Percentiles rank a stretch among this genome's conserved stretches.
These are phyloP conservation scores for Anolis apletophallus DNA, from an alignment of 2,797 vertebrate species.

Conservation along the genomic window DNA sequence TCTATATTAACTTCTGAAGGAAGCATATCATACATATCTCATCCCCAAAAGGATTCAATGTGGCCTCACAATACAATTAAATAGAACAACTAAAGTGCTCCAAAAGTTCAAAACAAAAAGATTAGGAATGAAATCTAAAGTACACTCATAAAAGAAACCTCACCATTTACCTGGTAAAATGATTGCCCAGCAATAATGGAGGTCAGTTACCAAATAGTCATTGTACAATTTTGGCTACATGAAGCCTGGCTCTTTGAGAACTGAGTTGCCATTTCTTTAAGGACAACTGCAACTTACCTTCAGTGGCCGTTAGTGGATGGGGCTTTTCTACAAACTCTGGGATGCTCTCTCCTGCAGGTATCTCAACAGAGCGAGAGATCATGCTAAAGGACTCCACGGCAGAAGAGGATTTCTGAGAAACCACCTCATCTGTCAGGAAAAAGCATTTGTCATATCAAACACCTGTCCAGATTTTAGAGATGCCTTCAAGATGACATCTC, in stretches of 20 bases:
- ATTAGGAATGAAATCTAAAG: not conserved
- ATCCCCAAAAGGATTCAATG: no score
- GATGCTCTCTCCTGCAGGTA: constrained; percentile 73
- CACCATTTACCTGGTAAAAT: not conserved
- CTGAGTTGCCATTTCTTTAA: not conserved
- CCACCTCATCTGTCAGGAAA: constrained; percentile 38
- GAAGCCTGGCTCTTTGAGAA: not conserved
- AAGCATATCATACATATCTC: no score
- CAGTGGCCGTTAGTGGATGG: constrained; percentile 55
- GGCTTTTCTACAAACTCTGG: constrained; percentile 80
- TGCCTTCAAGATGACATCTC: not conserved
- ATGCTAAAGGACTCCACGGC: constrained; percentile 74
- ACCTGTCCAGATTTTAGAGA: not conserved
- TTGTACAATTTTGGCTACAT: no score
- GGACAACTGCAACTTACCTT: constrained; percentile 63
- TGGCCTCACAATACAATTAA: no score
- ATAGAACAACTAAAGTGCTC: not conserved
- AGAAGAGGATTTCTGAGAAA: constrained; percentile 69
- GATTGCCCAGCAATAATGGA: not conserved
- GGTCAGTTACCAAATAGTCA: not conserved
- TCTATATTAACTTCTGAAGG: no score
- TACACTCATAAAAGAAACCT: not conserved
- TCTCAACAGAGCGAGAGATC: constrained; percentile 67
- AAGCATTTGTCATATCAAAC: constrained; percentile 25
- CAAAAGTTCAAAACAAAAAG: not conserved